Base-by-base conservation (phyloP, 2,888 invertebrate genomes). In the Apomyelois bistriatella region DNA sequence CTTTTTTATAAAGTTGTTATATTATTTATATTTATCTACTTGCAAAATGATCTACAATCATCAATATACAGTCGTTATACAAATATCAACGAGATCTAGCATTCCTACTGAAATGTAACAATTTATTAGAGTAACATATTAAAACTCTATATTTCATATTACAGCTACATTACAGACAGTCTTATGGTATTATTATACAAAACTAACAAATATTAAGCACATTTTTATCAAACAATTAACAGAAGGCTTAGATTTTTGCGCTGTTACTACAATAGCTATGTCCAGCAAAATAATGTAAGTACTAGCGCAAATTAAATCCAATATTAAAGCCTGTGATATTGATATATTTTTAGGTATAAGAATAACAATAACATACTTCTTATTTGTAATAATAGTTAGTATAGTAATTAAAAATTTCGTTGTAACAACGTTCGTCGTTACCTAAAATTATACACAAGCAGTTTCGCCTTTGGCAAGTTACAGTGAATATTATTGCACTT, bases 51-150 rank as follows among this genome's bases (percentile, higher is more conserved):
- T 48, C 53, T 48, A 49, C 48, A 13, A 35, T 52, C 43, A 9
- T 28, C 15, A 36, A 43, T 42, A 40, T 63, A 60, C 60, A 68
- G 63, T 54, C 58, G 49, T 61, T 62, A 66, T 40, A 74, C 70
- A 72, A 68, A 67, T 68, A 75, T 70, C 74, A 82, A 82, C 85
- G 88, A 88, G 89, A 89, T 88, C 89, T 89, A 87, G 83, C 83
- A 76, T 76, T 79, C 68, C 79, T 85, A 85, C 70, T 64, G 64
- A 68, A 67, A 77, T 70, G 72, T 73, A 79, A 77, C 72, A 77
- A 76, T 74, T 69, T 60, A 58, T 68, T 65, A 58, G 54, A 64
- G 62, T 68, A 70, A 73, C 66, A 68, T 65, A 69, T 65, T 77
- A 75, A 73, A 74, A 22, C 22, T 22, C 69, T 67, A 72, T 51